These are phyloP conservation scores for Anaspis maculata DNA, from an alignment of 2,888 invertebrate species.

Conservation along the genomic window DNA sequence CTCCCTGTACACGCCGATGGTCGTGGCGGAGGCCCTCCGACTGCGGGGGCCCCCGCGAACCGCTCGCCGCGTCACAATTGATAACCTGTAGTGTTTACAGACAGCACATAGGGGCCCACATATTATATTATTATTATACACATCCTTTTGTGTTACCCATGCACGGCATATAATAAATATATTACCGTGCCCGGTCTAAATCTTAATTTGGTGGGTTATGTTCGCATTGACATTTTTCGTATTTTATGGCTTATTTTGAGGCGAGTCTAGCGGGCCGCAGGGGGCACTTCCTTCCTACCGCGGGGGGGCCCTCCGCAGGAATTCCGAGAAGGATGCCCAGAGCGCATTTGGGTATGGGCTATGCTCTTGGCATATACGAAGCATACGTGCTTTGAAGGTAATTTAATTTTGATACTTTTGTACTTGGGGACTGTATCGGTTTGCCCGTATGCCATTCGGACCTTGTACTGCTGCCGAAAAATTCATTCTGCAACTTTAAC, in stretches of 20 bases:
- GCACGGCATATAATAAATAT: conserved; percentile 29
- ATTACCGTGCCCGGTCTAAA: conserved; percentile 27
- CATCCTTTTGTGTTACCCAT: too few relatives aligned
- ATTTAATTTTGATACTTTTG: too few relatives aligned
- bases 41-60: conserved; percentile 30
- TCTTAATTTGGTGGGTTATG: conserved; percentile 33
- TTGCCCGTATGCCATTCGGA: too few relatives aligned
- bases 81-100: conserved; percentile 39
- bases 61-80: conserved; percentile 37
- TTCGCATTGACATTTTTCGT: conserved; percentile 34
- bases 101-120: too few relatives aligned
- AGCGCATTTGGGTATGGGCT: too few relatives aligned
- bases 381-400: too few relatives aligned
- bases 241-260: conserved; percentile 35
- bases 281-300: conserved; percentile 30
- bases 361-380: too few relatives aligned
- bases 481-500: too few relatives aligned
- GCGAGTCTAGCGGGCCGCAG: conserved; percentile 19
- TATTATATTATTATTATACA: too few relatives aligned
- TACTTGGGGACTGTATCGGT: too few relatives aligned
- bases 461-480: too few relatives aligned
- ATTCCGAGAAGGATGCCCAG: conserved; percentile 19
- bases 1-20: too few relatives aligned
- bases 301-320: conserved; percentile 21
- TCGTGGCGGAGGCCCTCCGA: conserved; percentile 33